Evolutionary conservation across 2,797 vertebrate genomes (phyloP), one percentile per base, ranked within the genome.

Genomic region (Psittacula echo): DNA sequence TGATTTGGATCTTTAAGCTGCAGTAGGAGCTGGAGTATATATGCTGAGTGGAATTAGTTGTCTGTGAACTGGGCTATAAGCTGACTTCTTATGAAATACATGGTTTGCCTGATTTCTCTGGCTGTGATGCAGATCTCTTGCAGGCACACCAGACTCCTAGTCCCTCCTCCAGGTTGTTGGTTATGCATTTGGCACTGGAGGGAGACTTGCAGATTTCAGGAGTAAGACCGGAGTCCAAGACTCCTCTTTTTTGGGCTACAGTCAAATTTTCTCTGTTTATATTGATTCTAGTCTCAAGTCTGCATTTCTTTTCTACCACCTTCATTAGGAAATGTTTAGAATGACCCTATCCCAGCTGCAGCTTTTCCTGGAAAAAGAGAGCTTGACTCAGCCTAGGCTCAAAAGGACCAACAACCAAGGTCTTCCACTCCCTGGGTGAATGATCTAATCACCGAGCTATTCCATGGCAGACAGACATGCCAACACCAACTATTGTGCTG

Each of bases 331-430:
- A 87, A 65, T 42, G 93, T 85, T 90, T 85, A 85, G 48, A 87
- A 85, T 92, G 56, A 95, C 37, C 90, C 71, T 93, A 53, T 94
- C 71, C 71, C 94, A 97, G 92, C 93, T 97, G 92, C 61, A 71
- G 87, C 23, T 17, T 91, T 87, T 95, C 81, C 67, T 86, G 89
- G 81, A 93, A 95, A 76, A 85, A 24, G 18, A 87, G 53, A 50
- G 50, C 39, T 94, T 95, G 93, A 56, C 74, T 95, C 95, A 94
- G 84, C 64, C 47, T 13, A 20, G 94, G 47, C 92, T 60, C 80
- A 15, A 29, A 73, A 95, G 90, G 95, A 95, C 88, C 86, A 90
- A 20, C 86, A 96, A 90, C 60, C 80, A 74, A 96, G 85, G 84
- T 95, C 92, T 92, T 88, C 80, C 44, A 82, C 21, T 95, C 94